Evolutionary conservation across 2,888 invertebrate species (phyloP).

Genomic region (Rhabditophanes sp.): DNA sequence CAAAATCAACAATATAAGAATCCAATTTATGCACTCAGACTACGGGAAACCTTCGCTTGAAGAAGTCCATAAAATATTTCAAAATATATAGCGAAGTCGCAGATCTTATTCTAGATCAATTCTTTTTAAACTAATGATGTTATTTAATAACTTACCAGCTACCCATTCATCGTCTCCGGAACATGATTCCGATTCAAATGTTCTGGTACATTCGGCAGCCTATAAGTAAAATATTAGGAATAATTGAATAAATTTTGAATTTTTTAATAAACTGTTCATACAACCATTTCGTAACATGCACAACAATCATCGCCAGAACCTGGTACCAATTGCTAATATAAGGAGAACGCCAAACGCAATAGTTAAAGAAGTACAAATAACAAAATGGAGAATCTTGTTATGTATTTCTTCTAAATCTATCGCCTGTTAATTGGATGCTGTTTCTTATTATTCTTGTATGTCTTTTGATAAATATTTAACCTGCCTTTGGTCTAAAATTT

Average conservation of each 20-base stretch:
- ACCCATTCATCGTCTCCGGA: slow-evolving; percentile 29
- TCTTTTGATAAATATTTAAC: slow-evolving; percentile 11
- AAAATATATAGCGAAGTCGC: no score
- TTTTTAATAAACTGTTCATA: not conserved
- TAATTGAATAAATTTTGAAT: not conserved
- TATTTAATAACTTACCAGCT: no score
- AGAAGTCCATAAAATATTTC: no score
- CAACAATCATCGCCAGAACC: no score
- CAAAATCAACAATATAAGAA: no score
- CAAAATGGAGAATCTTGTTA: not conserved
- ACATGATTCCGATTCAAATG: slow-evolving; percentile 26
- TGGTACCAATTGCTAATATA: no score
- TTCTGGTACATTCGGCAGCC: slow-evolving; percentile 26
- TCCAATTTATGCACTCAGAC: no score
- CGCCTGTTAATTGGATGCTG: not conserved
- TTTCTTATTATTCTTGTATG: not conserved
- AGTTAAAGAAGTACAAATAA: not conserved
- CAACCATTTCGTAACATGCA: no score
- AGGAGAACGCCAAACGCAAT: no score
- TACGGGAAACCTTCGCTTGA: no score
- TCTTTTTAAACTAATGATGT: no score
- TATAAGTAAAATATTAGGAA: slow-evolving; percentile 11
- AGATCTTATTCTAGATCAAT: no score
- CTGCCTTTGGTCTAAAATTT: slow-evolving; percentile 16
- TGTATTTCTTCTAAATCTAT: slow-evolving; percentile 1